Conservation (phyloP, 1,140 invertebrate species). For the Procambarus clarkii region DNA sequence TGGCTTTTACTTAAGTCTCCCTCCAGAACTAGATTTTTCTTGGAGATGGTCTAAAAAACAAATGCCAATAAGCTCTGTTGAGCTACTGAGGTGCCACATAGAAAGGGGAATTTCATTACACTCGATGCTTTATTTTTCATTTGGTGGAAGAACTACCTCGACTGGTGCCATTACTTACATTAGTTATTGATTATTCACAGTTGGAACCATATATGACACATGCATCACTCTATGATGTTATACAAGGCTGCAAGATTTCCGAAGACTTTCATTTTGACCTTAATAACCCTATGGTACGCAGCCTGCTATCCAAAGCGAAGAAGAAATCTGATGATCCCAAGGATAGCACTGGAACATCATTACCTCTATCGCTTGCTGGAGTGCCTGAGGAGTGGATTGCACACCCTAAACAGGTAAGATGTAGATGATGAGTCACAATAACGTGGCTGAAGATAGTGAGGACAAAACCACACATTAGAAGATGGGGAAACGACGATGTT, state of each 20-base stretch:
- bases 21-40: too few relatives aligned
- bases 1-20: too few relatives aligned
- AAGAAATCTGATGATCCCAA: conserved; percentile 75
- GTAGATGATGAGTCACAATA: not conserved
- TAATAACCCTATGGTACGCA: conserved; percentile 82
- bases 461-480: too few relatives aligned
- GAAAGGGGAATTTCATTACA: too few relatives aligned
- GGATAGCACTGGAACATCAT: conserved; percentile 78
- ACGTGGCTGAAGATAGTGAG: too few relatives aligned
- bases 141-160: too few relatives aligned
- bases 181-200: conserved; percentile 74
- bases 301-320: conserved; percentile 78
- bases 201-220: conserved; percentile 94
- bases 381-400: conserved; percentile 82
- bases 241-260: conserved; percentile 89
- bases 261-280: conserved; percentile 96
- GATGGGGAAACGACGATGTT: too few relatives aligned
- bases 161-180: not conserved
- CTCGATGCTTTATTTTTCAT: too few relatives aligned
- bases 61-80: too few relatives aligned
- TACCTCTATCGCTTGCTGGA: conserved; percentile 78
- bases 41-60: too few relatives aligned
- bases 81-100: too few relatives aligned
- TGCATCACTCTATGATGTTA: conserved; percentile 90
- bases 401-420: conserved; percentile 79